Conservation (phyloP, 1,140 invertebrate species). For the Tetraneura akinire region DNA sequence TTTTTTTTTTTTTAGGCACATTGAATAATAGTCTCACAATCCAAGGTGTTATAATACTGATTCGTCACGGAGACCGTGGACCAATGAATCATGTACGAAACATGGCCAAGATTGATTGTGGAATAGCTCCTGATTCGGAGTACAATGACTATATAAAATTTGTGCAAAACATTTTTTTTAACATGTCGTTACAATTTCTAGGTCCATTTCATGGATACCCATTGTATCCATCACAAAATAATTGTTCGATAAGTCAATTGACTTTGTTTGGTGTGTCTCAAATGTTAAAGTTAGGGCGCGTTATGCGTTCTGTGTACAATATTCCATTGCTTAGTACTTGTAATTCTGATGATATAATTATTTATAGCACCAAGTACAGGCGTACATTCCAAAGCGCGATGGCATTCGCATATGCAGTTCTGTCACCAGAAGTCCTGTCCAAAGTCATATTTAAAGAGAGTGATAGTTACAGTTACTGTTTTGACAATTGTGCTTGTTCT, state of each 20-base stretch:
- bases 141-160: conserved; percentile 45
- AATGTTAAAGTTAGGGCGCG: conserved; percentile 73
- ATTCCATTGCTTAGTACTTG: conserved; percentile 61
- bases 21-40: conserved; percentile 69
- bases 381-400: conserved; percentile 87
- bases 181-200: conserved; percentile 60
- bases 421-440: conserved; percentile 65
- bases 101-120: conserved; percentile 76
- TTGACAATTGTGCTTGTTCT: conserved; percentile 77
- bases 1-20: conserved; percentile 60
- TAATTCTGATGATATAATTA: conserved; percentile 65
- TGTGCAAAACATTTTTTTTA: conserved; percentile 25
- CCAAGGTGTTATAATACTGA: conserved; percentile 76
- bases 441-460: conserved; percentile 66
- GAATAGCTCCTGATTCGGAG: conserved; percentile 53
- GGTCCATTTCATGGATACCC: conserved; percentile 83
- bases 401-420: conserved; percentile 75
- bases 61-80: conserved; percentile 85
- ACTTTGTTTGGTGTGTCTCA: conserved; percentile 72
- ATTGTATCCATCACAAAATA: conserved; percentile 63
- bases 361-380: conserved; percentile 80
- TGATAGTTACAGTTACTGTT: conserved; percentile 83
- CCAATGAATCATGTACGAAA: conserved; percentile 77
- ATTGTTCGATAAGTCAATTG: conserved; percentile 69
- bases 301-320: conserved; percentile 75